Percentiles rank a stretch among this genome's conserved stretches.
These are phyloP conservation scores for Eupithecia subfuscata DNA, from an alignment of 2,888 invertebrate genomes.

Conservation along the genomic window DNA sequence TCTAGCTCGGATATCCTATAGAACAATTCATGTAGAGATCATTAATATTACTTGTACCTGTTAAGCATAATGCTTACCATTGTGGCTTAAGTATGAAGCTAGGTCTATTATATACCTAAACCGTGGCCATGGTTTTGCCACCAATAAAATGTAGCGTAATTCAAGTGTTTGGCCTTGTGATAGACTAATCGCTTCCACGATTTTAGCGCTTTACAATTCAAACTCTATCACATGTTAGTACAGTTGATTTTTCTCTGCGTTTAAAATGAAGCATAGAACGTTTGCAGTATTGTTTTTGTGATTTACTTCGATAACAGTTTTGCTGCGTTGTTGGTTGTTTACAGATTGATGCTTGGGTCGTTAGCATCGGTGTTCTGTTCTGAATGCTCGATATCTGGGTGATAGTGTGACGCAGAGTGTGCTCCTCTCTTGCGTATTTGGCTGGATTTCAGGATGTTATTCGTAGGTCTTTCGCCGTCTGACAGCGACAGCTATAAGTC, in stretches of 20 bases:
- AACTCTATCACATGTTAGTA: slow-evolving; percentile 35
- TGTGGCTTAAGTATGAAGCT: background rate
- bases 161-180: slow-evolving; percentile 61
- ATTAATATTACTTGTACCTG: background rate
- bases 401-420: slow-evolving; percentile 19
- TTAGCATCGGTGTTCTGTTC: slow-evolving; percentile 6
- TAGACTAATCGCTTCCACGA: slow-evolving; percentile 54
- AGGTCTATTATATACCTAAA: background rate
- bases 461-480: slow-evolving; percentile 43
- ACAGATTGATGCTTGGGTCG: slow-evolving; percentile 26
- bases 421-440: slow-evolving; percentile 52
- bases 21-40: background rate
- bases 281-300: background rate
- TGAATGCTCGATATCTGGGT: slow-evolving; percentile 19
- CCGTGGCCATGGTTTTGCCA: slow-evolving; percentile 30
- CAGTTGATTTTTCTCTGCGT: slow-evolving; percentile 35
- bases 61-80: background rate
- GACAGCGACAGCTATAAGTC: slow-evolving; percentile 25
- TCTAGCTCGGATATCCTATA: background rate
- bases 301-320: slow-evolving; percentile 14
- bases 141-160: slow-evolving; percentile 49
- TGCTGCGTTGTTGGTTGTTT: slow-evolving; percentile 21
- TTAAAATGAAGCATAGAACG: slow-evolving; percentile 23
- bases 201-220: slow-evolving; percentile 28
- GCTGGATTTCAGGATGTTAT: slow-evolving; percentile 52